Conservation (phyloP, 2,797 vertebrate species). For the Oreochromis grahami region DNA sequence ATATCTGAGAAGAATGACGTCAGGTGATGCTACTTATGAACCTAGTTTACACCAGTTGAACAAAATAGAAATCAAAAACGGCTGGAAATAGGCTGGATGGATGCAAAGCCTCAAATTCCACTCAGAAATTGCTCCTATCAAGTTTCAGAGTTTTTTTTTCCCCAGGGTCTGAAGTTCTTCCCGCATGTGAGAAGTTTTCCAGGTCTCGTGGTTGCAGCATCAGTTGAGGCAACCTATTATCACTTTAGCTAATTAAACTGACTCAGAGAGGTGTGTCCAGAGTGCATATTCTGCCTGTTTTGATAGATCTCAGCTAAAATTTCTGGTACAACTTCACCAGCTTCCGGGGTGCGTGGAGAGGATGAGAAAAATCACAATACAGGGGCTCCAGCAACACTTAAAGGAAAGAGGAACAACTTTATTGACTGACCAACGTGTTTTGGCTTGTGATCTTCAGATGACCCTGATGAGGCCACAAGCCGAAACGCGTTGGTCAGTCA, state of each 20-base stretch:
- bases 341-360: accelerated
- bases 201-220: not conserved
- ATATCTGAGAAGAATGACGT: not conserved
- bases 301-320: not conserved
- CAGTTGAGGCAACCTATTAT: not conserved
- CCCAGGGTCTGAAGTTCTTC: not conserved
- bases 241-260: not conserved
- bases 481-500: not conserved
- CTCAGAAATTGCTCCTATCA: not conserved
- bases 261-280: not conserved
- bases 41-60: accelerated
- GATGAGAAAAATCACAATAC: not conserved
- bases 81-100: not conserved
- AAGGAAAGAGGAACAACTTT: not conserved
- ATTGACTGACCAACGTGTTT: not conserved
- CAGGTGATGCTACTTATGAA: not conserved
- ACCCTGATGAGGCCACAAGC: not conserved
- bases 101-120: not conserved
- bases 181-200: not conserved
- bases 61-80: not conserved
- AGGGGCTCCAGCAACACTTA: accelerated
- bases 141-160: not conserved
- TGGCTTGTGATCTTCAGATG: not conserved
- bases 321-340: not conserved
- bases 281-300: not conserved